Conservation (phyloP, 2,113 vertebrate genomes). For the Gambusia holbrooki region DNA sequence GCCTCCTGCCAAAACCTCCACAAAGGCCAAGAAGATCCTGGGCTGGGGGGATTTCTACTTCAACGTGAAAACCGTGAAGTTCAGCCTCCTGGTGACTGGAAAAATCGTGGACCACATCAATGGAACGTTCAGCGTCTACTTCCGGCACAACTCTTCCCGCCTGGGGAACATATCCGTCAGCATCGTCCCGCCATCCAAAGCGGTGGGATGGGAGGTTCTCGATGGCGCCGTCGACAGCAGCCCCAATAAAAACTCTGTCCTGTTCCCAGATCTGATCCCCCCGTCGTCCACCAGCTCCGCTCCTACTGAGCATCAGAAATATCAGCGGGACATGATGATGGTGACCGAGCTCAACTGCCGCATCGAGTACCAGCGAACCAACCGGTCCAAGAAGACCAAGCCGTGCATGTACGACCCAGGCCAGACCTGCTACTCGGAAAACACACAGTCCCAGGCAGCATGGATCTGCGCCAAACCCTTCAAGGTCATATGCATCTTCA, state of each 20-base stretch:
- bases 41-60: constrained; percentile 84
- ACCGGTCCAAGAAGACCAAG: constrained; percentile 81
- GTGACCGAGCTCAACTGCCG: constrained; percentile 77
- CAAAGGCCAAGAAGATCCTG: constrained; percentile 82
- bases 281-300: constrained; percentile 55
- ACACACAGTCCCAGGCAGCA: constrained; percentile 81
- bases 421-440: constrained; percentile 81
- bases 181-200: constrained; percentile 80
- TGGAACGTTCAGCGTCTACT: constrained; percentile 82
- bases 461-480: constrained; percentile 85
- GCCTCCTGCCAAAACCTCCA: constrained; percentile 58
- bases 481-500: constrained; percentile 84
- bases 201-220: constrained; percentile 73
- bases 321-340: constrained; percentile 67
- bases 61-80: constrained; percentile 80
- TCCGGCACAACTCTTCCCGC: constrained; percentile 82
- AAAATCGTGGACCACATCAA: constrained; percentile 84
- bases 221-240: constrained; percentile 1
- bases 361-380: constrained; percentile 81
- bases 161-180: constrained; percentile 82
- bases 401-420: constrained; percentile 78
- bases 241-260: constrained; percentile 41
- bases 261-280: constrained; percentile 47
- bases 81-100: constrained; percentile 81
- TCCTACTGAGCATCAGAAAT: constrained; percentile 41